phyloP scores from a whole-genome alignment of 1,140 invertebrate species.

The Caenorhabditis tropicalis region DNA sequence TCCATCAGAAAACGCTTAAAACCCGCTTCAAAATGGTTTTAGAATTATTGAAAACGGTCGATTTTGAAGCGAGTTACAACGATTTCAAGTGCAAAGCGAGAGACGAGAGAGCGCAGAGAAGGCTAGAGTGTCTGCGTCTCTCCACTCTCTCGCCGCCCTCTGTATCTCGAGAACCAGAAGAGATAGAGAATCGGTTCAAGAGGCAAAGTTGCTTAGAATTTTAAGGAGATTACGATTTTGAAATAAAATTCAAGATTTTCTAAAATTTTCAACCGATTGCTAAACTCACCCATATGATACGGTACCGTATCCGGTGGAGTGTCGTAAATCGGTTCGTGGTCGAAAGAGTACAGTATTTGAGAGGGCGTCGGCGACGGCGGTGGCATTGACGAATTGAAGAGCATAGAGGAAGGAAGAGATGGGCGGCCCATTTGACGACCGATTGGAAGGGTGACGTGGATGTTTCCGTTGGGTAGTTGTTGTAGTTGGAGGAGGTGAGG shows the following conservation, averaged over 20 bases:
- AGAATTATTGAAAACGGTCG: not conserved
- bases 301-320: slow-evolving; percentile 54
- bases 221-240: no score
- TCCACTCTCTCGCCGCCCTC: no score
- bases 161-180: no score
- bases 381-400: slow-evolving; percentile 23
- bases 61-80: no score
- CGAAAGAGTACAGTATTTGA: slow-evolving; percentile 62
- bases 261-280: not conserved
- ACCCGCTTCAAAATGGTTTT: no score
- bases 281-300: not conserved
- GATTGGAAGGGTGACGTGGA: slow-evolving; percentile 60
- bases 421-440: slow-evolving; percentile 52
- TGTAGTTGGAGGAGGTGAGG: slow-evolving; percentile 60
- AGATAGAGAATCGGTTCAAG: no score
- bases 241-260: no score
- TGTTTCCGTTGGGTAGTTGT: slow-evolving; percentile 62
- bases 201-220: no score
- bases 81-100: no score
- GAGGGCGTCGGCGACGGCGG: slow-evolving; percentile 55
- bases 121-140: no score
- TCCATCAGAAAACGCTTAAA: not conserved
- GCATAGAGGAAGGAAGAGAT: slow-evolving; percentile 38
- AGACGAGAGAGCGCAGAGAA: no score
- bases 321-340: slow-evolving; percentile 62